Evolutionary conservation across 2,113 vertebrate species (phyloP).

Genomic region (Meleagris gallopavo): DNA sequence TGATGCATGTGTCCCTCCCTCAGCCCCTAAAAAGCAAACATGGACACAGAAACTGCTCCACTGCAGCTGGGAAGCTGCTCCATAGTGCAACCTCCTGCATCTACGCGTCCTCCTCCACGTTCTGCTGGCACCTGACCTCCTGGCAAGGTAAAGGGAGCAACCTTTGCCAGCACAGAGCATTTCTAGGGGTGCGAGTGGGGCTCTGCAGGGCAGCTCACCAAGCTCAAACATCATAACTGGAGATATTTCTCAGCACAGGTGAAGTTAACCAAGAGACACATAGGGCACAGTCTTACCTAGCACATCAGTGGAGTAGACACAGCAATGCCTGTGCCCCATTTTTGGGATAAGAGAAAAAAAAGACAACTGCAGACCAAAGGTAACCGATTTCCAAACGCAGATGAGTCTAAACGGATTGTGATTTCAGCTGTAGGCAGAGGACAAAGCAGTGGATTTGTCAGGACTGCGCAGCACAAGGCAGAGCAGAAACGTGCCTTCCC

Average conservation of each 20-base stretch:
- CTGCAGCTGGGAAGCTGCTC: background rate
- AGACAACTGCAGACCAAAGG: background rate
- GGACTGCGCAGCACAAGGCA: background rate
- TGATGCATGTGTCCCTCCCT: rapidly evolving
- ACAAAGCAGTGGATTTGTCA: background rate
- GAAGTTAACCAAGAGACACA: background rate
- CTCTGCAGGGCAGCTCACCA: background rate
- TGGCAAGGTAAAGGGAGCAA: background rate
- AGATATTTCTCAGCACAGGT: background rate
- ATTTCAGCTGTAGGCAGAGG: background rate
- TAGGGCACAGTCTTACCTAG: background rate
- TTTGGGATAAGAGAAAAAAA: background rate
- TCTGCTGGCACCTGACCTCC: background rate
- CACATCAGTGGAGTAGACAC: background rate
- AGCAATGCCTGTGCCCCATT: background rate
- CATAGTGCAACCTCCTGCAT: background rate
- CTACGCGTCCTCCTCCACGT: rapidly evolving
- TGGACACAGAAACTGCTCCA: background rate
- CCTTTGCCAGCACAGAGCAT: no score
- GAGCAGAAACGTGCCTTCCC: background rate
- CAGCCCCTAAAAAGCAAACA: background rate
- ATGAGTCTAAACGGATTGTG: background rate
- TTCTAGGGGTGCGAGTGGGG: background rate
- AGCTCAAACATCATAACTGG: background rate
- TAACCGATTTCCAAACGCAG: background rate